Evolutionary conservation across 2,888 invertebrate species (phyloP).

Genomic region (Phaedon cochleariae): DNA sequence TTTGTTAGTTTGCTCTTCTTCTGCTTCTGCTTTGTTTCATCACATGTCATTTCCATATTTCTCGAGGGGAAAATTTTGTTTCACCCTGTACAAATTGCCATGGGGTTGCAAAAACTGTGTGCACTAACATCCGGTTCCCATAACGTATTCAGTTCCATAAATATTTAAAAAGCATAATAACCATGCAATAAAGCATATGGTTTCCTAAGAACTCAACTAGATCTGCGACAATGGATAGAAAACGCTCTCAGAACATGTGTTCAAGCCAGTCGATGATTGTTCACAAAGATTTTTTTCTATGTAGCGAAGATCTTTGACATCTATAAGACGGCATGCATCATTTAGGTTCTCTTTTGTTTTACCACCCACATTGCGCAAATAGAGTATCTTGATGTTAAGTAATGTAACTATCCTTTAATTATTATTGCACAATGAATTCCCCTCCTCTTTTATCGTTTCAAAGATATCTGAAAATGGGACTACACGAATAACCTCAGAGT

Average conservation of each 20-base stretch:
- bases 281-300: constrained; percentile 5
- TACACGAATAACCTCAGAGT: too few species aligned
- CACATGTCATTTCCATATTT: too few species aligned
- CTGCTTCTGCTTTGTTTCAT: too few species aligned
- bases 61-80: too few species aligned
- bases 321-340: constrained; percentile 10
- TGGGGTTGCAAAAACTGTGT: constrained; percentile 5
- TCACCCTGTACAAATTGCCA: neutral
- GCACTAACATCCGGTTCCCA: constrained; percentile 9
- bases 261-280: neutral
- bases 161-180: constrained; percentile 7
- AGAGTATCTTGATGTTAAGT: neutral
- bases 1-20: too few species aligned
- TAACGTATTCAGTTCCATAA: constrained; percentile 7
- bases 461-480: too few species aligned
- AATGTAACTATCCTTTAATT: too few species aligned
- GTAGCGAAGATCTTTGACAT: constrained; percentile 12
- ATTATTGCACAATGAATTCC: too few species aligned
- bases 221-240: neutral
- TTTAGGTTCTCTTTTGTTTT: constrained; percentile 1
- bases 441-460: too few species aligned
- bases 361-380: constrained; percentile 15
- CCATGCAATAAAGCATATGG: neutral
- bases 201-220: neutral
- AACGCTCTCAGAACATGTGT: neutral